Conservation (phyloP, 1,140 invertebrate genomes). For the Orchesella cincta region DNA sequence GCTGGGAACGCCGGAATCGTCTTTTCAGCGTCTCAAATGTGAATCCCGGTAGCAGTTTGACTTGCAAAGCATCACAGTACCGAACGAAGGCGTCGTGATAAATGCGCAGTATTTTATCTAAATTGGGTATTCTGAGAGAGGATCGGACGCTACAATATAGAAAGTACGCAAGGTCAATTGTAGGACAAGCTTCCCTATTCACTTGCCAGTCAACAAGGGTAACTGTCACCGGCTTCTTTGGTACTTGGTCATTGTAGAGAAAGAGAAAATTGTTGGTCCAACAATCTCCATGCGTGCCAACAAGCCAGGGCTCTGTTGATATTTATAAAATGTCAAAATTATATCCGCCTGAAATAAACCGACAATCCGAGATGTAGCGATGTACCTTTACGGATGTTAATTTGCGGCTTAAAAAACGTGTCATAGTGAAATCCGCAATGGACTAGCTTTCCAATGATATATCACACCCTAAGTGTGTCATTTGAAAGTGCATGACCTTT, state of each 20-base stretch:
- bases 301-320: constrained; percentile 55
- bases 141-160: constrained; percentile 34
- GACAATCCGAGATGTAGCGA: too few relatives aligned
- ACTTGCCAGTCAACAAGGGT: constrained; percentile 45
- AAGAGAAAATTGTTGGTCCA: constrained; percentile 47
- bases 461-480: too few relatives aligned
- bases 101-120: constrained; percentile 26
- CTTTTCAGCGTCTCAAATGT: constrained; percentile 27
- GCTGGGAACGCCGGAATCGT: constrained; percentile 20
- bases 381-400: too few relatives aligned
- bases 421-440: neutral
- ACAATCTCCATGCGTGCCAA: constrained; percentile 52
- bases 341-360: neutral
- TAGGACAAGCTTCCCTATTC: constrained; percentile 34
- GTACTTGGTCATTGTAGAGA: constrained; percentile 28
- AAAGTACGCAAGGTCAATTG: constrained; percentile 40
- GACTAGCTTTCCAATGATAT: too few relatives aligned
- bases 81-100: constrained; percentile 35
- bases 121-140: constrained; percentile 1
- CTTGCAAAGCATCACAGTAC: constrained; percentile 9
- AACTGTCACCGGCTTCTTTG: constrained; percentile 24
- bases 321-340: neutral
- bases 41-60: constrained; percentile 25
- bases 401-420: neutral
- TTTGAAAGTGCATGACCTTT: too few relatives aligned